Conservation (phyloP, 2,888 invertebrate genomes). For the Drosophila kambysellisi region DNA sequence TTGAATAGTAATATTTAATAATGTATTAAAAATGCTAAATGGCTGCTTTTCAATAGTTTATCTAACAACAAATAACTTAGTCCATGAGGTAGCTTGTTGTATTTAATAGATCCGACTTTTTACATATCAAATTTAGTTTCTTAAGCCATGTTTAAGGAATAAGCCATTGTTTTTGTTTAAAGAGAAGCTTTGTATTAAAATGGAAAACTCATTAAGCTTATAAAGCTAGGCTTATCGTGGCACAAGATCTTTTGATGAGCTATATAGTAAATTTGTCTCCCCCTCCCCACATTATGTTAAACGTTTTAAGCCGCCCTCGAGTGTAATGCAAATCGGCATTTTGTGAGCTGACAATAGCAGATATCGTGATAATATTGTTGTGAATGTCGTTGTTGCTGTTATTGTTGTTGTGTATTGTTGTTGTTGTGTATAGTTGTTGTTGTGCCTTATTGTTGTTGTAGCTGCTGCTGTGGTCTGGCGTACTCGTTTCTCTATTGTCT, state of each 20-base stretch:
- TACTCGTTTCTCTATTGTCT: constrained; percentile 73
- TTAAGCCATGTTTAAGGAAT: neutral
- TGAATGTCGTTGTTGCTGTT: constrained; percentile 38
- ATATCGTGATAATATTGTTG: constrained; percentile 80
- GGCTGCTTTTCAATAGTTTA: neutral
- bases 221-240: constrained; percentile 5
- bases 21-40: neutral
- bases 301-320: constrained; percentile 49
- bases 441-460: constrained; percentile 5
- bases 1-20: neutral
- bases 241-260: constrained; percentile 17
- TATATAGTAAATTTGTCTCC: neutral
- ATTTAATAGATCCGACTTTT: neutral
- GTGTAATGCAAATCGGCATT: constrained; percentile 80
- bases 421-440: constrained; percentile 25
- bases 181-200: neutral
- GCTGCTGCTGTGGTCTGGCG: constrained; percentile 55
- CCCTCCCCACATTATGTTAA: constrained; percentile 23
- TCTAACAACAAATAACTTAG: neutral
- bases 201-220: neutral
- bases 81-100: neutral
- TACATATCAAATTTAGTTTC: neutral
- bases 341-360: constrained; percentile 78
- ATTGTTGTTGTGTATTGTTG: constrained; percentile 23
- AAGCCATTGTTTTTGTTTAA: accelerated